Conservation (phyloP, 2,888 invertebrate species). For the Brenthis daphne region DNA sequence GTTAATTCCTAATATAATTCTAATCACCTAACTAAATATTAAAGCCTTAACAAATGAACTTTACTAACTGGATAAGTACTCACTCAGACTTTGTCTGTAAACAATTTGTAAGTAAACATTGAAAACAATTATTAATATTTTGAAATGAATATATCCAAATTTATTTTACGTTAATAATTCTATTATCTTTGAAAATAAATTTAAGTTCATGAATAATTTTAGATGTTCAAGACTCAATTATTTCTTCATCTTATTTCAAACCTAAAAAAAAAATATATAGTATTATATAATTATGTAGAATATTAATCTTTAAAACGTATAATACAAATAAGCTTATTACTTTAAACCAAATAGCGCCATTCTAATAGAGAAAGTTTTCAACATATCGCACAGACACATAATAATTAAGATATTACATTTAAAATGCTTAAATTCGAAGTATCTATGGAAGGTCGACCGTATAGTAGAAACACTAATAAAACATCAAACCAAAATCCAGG, state of each 20-base stretch:
- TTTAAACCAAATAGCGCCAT: conserved; percentile 5
- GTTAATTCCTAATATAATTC: not conserved
- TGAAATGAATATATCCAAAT: conserved; percentile 24
- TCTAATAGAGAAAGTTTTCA: not conserved
- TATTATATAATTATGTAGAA: not conserved
- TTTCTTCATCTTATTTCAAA: too few relatives aligned
- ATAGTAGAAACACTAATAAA: conserved; percentile 5
- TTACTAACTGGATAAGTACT: conserved; percentile 35
- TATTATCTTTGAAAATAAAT: not conserved
- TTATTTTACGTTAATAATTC: not conserved
- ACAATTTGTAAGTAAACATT: conserved; percentile 32
- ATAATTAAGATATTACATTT: conserved; percentile 11
- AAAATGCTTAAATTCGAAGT: conserved; percentile 4
- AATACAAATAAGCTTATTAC: too few relatives aligned
- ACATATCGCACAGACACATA: conserved; percentile 4
- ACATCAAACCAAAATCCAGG: conserved; percentile 2
- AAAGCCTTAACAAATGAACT: conserved; percentile 27
- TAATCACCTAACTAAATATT: conserved; percentile 26
- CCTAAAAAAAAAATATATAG: not conserved
- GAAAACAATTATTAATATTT: conserved; percentile 9
- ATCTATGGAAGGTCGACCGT: conserved; percentile 3
- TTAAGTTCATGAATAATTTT: not conserved
- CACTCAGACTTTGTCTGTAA: conserved; percentile 41
- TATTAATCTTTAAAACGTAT: not conserved
- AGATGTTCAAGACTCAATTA: not conserved